Evolutionary conservation across 2,797 vertebrate genomes (phyloP), one percentile per base, ranked within the genome.

Genomic region (Bryconaethiops microstoma): DNA sequence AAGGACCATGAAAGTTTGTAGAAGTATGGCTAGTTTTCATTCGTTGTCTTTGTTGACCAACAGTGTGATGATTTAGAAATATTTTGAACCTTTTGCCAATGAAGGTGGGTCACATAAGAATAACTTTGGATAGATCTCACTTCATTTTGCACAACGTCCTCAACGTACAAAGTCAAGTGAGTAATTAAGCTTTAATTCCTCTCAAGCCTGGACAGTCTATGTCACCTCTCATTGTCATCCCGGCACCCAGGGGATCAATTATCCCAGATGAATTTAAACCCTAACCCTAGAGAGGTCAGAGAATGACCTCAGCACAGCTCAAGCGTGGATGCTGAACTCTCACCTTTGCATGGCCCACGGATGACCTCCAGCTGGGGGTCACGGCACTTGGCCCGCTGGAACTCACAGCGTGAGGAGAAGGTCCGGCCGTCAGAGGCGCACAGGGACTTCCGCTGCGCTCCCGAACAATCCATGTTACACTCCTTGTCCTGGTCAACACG

Each of bases 401-500:
- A 99, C 91, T 99, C 97, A 87, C 98, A 99, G 29, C 96, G 95
- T 14, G 97, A 97, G 76, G 95, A 91, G 91, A 99, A 99, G 86
- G 97, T 99, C 88, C 98, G 93, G 76, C 98, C 98, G 1, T 99
- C 97, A 0, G 98, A 98, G 5, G 97, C 98, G 1, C 98, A 99
- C 42, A 98, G 93, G 0, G 96, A 94, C 83, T 97, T 99, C 85
- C 96, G 96, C 17, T 94, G 90, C 50, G 95, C 91, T 59, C 94
- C 94, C 5, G 91, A 90, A 69, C 97, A 99, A 76, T 97, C 97
- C 93, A 92, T 90, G 92, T 95, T 96, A 89, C 97, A 99, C 88
- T 99, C 97, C 83, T 95, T 96, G 89, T 99, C 97, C 93, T 99
- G 97, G 77, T 98, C 97, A 71, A 99, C 97, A 82, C 96, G 94